A percentile compares a stretch with the other conserved stretches of the same genome.
phyloP scores from a whole-genome alignment of 92 coral and sea anemone species.

The Heliopora coerulea region DNA sequence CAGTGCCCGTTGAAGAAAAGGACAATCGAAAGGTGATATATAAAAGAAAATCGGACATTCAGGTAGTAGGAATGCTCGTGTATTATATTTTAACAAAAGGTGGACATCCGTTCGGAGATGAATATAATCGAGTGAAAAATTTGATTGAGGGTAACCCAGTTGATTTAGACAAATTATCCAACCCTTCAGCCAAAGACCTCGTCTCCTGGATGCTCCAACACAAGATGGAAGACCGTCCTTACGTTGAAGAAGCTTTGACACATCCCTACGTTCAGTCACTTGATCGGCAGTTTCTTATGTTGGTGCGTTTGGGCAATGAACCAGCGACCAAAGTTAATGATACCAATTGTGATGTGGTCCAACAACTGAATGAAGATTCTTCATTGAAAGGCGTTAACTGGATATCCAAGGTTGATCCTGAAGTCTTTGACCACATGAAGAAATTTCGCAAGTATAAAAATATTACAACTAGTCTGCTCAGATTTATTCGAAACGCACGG shows the following conservation, averaged over 20 bases:
- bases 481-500: too few relatives aligned
- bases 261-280: slow-evolving; percentile 6
- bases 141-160: background rate
- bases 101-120: slow-evolving; percentile 21
- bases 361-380: too few relatives aligned
- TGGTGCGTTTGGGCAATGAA: background rate
- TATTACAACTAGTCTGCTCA: too few relatives aligned
- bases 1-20: slow-evolving; percentile 14
- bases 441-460: too few relatives aligned
- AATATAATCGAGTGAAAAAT: slow-evolving; percentile 10
- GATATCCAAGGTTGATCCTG: too few relatives aligned
- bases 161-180: background rate
- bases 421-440: too few relatives aligned
- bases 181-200: slow-evolving; percentile 8
- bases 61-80: slow-evolving; percentile 16
- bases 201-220: slow-evolving; percentile 12
- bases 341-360: too few relatives aligned
- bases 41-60: slow-evolving; percentile 21
- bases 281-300: slow-evolving; percentile 1
- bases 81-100: slow-evolving; percentile 19
- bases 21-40: background rate
- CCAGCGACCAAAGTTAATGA: too few relatives aligned
- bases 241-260: slow-evolving; percentile 16
- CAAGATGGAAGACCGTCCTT: slow-evolving; percentile 26
- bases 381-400: too few relatives aligned